Evolutionary conservation across 1,140 invertebrate genomes (phyloP).

Genomic region (Steinernema feltiae): DNA sequence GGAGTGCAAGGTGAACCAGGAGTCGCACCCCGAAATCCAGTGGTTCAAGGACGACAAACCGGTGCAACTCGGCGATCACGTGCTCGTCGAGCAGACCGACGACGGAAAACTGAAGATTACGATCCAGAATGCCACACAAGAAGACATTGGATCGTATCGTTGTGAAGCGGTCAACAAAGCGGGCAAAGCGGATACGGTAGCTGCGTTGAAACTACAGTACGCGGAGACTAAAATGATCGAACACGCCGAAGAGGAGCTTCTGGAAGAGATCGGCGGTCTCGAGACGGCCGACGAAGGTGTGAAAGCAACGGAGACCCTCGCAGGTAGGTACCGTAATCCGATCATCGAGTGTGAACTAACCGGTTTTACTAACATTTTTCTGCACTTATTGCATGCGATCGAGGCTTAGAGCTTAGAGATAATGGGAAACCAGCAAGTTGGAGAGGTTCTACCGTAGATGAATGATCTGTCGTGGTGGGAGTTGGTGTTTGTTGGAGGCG

Average conservation of each 20-base stretch:
- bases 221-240: constrained; percentile 22
- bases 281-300: not conserved
- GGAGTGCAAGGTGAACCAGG: constrained; percentile 44
- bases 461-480: too few relatives aligned
- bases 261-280: constrained; percentile 29
- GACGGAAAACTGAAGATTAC: constrained; percentile 51
- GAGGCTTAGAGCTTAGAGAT: too few relatives aligned
- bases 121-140: constrained; percentile 42
- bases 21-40: constrained; percentile 51
- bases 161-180: constrained; percentile 40
- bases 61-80: constrained; percentile 39
- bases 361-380: constrained; percentile 8
- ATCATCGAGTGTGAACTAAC: too few relatives aligned
- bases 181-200: constrained; percentile 30
- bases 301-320: not conserved
- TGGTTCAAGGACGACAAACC: constrained; percentile 51
- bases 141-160: constrained; percentile 47
- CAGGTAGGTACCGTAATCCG: constrained; percentile 11
- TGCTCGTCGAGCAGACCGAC: constrained; percentile 39
- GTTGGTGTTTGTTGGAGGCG: too few relatives aligned
- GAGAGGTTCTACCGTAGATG: too few relatives aligned
- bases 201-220: constrained; percentile 30
- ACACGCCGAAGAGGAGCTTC: constrained; percentile 1
- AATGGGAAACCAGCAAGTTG: too few relatives aligned
- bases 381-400: not conserved